Base-by-base conservation (phyloP, 2,113 vertebrate species). In the Fregata magnificens region DNA sequence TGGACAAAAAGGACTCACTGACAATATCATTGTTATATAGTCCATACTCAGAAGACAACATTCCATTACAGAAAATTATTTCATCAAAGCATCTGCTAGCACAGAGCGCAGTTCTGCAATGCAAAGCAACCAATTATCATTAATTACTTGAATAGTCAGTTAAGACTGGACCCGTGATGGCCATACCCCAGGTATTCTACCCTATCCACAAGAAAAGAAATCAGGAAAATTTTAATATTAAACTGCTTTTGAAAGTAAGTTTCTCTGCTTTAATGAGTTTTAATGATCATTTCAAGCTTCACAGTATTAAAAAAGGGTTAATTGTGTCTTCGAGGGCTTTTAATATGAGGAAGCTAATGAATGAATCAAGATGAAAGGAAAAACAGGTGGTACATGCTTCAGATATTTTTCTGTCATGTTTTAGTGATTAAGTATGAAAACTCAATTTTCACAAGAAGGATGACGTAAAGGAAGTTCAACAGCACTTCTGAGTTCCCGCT, bases 391-490 rank as follows among this genome's bases (percentile, higher is more conserved):
- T 73, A 96, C 95, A 53, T 28, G 52, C 77, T 94, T 93, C 76
- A 55, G 17, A 95, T 89, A 85, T 85, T 92, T 79, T 90, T 79
- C 91, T 74, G 53, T 78, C 61, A 88, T 84, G 53, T 91, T 93
- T 86, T 76, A 95, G 78, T 58, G 71, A 96, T 95, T 83, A 94
- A 91, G 53, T 73, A 95, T n/a, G 82, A 86, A 97, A 96, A 63
- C 40, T 77, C 69, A 82, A 84, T 96, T 97, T 97, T 90, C 65
- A 86, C 69, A 82, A 92, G 67, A 65, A 96, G 22, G 26, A 62
- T 77, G 56, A 96, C 74, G 49, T 70, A 93, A 92, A 92, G 47
- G 59, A 88, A 92, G 69, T 76, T 80, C 20, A 40, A 79, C 44
- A 90, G 61, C 49, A 65, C 36, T 92, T 92, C 42, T 63, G 42